These are phyloP conservation scores for Cranoglanis bouderius DNA, from an alignment of 2,113 vertebrate species.

Conservation along the genomic window DNA sequence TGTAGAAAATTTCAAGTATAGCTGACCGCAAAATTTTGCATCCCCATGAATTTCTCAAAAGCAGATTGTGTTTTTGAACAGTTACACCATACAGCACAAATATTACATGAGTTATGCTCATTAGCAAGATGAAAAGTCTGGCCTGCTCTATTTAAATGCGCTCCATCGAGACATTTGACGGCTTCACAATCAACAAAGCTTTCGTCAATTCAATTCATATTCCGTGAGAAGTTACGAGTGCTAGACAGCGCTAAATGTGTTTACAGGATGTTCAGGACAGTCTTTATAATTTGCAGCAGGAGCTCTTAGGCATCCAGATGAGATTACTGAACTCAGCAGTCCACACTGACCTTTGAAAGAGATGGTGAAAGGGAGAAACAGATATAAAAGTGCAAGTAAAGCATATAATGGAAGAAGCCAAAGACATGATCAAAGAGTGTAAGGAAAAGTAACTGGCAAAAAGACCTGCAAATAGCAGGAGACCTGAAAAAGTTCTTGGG, in stretches of 20 bases:
- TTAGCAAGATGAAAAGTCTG: background rate
- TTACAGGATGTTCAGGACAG: background rate
- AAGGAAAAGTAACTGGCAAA: background rate
- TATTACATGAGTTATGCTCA: background rate
- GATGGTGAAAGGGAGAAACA: background rate
- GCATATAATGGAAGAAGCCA: background rate
- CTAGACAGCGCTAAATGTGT: background rate
- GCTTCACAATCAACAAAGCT: too few species aligned
- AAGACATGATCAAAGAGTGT: background rate
- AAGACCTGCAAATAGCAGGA: too few species aligned
- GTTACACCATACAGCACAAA: background rate
- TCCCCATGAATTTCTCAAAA: background rate
- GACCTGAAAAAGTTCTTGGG: too few species aligned
- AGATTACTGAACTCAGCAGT: background rate
- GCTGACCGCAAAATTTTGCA: background rate
- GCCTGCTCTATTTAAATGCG: background rate
- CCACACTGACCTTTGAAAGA: background rate
- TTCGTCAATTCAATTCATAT: background rate
- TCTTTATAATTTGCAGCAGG: background rate
- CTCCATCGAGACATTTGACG: background rate
- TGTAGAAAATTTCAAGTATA: background rate
- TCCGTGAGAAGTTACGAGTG: background rate
- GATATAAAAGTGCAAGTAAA: background rate
- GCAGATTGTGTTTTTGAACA: too few species aligned
- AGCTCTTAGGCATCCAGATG: background rate